Conservation (phyloP, 2,113 vertebrate genomes). For the Cromileptes altivelis region DNA sequence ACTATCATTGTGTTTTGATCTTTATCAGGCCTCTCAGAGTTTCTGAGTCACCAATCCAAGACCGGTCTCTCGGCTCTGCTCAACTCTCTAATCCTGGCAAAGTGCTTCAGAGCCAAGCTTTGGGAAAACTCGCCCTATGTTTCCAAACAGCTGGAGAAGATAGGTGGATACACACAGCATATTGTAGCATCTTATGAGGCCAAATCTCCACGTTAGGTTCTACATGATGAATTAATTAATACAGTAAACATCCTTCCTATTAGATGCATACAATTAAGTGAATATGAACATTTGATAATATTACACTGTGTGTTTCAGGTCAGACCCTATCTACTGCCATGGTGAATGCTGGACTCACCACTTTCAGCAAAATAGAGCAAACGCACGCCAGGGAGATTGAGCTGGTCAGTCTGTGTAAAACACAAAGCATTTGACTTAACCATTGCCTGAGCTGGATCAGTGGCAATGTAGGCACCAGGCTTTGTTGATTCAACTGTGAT, state of each 20-base stretch:
- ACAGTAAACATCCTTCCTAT: background rate
- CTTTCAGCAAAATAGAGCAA: slow-evolving; percentile 96
- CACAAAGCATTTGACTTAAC: background rate
- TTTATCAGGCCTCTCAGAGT: slow-evolving; percentile 91
- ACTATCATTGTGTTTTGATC: slow-evolving; percentile 18
- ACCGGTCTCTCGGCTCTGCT: slow-evolving; percentile 87
- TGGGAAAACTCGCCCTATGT: slow-evolving; percentile 96
- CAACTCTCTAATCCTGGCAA: slow-evolving; percentile 92
- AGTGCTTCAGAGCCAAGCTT: slow-evolving; percentile 95
- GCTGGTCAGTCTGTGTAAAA: slow-evolving; percentile 84
- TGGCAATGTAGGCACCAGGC: background rate
- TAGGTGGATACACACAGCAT: slow-evolving; percentile 84
- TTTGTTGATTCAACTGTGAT: background rate
- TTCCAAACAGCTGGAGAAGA: slow-evolving; percentile 97
- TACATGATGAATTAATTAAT: background rate
- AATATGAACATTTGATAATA: slow-evolving; percentile 1
- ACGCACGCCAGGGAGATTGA: slow-evolving; percentile 93
- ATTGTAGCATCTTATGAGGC: background rate
- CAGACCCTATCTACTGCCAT: slow-evolving; percentile 92
- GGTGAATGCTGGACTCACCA: slow-evolving; percentile 95
- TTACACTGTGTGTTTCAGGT: slow-evolving; percentile 81
- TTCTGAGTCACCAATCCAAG: slow-evolving; percentile 87
- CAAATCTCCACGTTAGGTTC: background rate
- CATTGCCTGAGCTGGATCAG: background rate
- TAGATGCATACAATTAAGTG: background rate